These are phyloP conservation scores for Cephus cinctus DNA, from an alignment of 1,140 invertebrate species.

Conservation along the genomic window DNA sequence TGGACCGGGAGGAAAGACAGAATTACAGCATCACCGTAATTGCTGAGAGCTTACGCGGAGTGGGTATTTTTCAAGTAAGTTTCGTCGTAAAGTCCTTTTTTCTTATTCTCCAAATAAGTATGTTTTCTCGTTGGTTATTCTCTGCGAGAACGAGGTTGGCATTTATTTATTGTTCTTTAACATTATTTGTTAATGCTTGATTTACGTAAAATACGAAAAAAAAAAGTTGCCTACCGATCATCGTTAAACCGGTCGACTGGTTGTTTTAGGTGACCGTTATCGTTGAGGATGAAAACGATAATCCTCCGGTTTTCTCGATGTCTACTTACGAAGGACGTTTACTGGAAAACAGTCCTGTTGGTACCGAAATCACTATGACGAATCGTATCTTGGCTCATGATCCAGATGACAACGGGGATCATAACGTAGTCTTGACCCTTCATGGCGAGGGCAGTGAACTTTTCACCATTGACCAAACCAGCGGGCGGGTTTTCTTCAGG, in stretches of 20 bases:
- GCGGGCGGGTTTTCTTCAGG: conserved; percentile 64
- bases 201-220: no score
- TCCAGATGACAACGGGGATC: conserved; percentile 76
- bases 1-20: conserved; percentile 75
- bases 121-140: no score
- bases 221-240: neutral
- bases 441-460: conserved; percentile 73
- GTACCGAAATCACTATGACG: conserved; percentile 71
- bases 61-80: conserved; percentile 69
- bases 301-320: conserved; percentile 78
- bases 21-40: conserved; percentile 78
- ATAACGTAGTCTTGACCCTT: conserved; percentile 71
- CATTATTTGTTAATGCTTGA: no score
- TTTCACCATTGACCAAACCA: conserved; percentile 73
- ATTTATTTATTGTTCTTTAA: no score
- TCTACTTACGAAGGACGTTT: conserved; percentile 75
- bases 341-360: conserved; percentile 72
- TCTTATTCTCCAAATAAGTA: no score
- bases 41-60: conserved; percentile 69
- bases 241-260: neutral
- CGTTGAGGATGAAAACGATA: conserved; percentile 89
- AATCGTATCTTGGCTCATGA: conserved; percentile 71
- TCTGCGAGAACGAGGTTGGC: no score
- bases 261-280: conserved; percentile 64
- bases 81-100: no score